Conservation (phyloP, 2,888 invertebrate genomes). For the Sinelater perroti region DNA sequence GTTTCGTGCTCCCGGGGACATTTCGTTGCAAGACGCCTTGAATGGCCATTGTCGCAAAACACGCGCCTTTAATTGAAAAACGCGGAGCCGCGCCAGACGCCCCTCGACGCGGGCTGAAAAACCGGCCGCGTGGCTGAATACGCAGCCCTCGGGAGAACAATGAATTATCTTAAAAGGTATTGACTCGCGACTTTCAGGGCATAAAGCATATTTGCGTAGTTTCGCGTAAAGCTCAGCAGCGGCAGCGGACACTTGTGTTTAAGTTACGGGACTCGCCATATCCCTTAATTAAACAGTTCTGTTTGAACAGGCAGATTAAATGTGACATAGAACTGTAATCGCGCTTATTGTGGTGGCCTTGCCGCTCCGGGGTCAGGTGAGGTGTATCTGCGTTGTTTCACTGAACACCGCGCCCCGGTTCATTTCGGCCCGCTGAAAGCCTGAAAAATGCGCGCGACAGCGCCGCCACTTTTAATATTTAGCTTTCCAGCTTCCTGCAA, state of each 20-base stretch:
- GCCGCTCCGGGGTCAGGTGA: constrained; percentile 36
- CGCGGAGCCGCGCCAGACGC: too few species aligned
- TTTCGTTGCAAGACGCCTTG: too few species aligned
- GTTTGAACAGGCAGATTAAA: constrained; percentile 64
- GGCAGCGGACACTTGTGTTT: constrained; percentile 63
- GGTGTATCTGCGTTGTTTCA: constrained; percentile 30
- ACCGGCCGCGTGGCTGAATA: too few species aligned
- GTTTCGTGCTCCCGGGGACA: too few species aligned
- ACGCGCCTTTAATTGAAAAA: too few species aligned
- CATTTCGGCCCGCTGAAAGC: not conserved
- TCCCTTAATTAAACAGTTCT: constrained; percentile 64
- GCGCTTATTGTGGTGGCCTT: constrained; percentile 61
- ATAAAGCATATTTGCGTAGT: constrained; percentile 51
- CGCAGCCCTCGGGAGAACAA: constrained; percentile 32
- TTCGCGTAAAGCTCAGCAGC: constrained; percentile 54
- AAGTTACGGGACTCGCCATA: constrained; percentile 61
- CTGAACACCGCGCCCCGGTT: too few species aligned
- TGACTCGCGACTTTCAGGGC: constrained; percentile 47
- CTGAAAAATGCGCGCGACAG: not conserved
- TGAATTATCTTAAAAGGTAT: constrained; percentile 50
- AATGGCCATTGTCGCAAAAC: too few species aligned
- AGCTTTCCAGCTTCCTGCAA: not conserved
- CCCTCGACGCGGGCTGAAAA: too few species aligned
- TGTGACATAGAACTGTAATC: constrained; percentile 63
- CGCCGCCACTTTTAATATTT: not conserved